Evolutionary conservation across 2,888 invertebrate species (phyloP).

Genomic region (Microdon myrmicae): DNA sequence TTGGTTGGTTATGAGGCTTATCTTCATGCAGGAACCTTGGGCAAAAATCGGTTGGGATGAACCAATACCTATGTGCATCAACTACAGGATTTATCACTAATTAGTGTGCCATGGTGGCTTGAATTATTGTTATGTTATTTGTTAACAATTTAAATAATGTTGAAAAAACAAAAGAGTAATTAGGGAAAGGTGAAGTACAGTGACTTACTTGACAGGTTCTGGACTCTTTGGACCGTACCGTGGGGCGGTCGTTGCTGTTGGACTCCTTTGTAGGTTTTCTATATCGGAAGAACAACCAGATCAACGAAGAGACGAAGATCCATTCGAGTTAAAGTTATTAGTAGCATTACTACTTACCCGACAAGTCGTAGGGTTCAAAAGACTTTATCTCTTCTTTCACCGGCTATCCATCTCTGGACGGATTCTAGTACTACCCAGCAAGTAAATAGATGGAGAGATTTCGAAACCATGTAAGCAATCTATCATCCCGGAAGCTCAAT

Average conservation of each 20-base stretch:
- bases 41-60: constrained; percentile 11
- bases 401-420: constrained; percentile 8
- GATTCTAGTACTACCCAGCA: constrained; percentile 7
- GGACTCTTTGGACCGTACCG: too few species aligned
- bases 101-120: constrained; percentile 19
- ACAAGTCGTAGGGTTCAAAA: not conserved
- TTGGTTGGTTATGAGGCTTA: constrained; percentile 18
- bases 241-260: too few species aligned
- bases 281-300: too few species aligned
- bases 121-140: constrained; percentile 17
- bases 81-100: constrained; percentile 5
- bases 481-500: not conserved
- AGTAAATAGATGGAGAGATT: not conserved
- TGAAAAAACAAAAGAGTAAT: too few species aligned
- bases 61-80: constrained; percentile 15
- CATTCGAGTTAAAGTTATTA: constrained; percentile 6
- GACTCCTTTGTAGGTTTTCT: too few species aligned
- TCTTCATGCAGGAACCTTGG: constrained; percentile 15
- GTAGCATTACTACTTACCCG: not conserved
- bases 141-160: too few species aligned
- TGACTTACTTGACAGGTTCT: too few species aligned
- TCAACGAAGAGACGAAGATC: not conserved
- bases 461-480: not conserved
- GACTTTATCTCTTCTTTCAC: not conserved
- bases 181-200: too few species aligned